A percentile compares a stretch with the other conserved stretches of the same genome.
Conservation (phyloP, 2,888 invertebrate genomes). For the Acrobasis consociella region DNA sequence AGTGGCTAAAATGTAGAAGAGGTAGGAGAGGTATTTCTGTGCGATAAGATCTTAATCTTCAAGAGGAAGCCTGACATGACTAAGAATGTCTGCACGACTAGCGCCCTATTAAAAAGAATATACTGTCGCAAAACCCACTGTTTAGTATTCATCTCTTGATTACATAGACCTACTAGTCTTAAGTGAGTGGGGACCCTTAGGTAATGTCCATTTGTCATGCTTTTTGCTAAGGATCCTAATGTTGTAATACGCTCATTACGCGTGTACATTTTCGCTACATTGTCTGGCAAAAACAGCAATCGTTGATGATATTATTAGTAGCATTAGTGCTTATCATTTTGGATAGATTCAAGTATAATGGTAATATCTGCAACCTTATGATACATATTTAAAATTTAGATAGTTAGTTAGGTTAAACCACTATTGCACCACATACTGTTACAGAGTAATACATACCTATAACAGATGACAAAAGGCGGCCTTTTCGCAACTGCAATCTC, state of each 20-base stretch:
- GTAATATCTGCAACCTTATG: background rate
- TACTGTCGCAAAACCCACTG: too few species aligned
- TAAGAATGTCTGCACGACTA: too few species aligned
- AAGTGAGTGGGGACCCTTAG: slow-evolving; percentile 32
- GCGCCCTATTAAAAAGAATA: too few species aligned
- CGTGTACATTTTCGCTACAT: slow-evolving; percentile 38
- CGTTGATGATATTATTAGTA: background rate
- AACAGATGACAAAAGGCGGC: too few species aligned
- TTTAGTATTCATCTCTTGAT: background rate
- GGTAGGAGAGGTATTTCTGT: too few species aligned
- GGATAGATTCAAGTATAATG: background rate
- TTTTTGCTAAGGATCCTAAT: slow-evolving; percentile 49
- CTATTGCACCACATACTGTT: too few species aligned
- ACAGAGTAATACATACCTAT: too few species aligned
- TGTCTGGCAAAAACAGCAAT: slow-evolving; percentile 30
- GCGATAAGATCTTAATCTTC: too few species aligned
- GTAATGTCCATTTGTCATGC: slow-evolving; percentile 51
- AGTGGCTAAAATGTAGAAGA: too few species aligned
- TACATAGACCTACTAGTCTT: background rate
- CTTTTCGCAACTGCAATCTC: too few species aligned
- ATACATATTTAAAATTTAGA: background rate
- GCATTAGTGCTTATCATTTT: background rate
- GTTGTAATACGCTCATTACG: slow-evolving; percentile 34
- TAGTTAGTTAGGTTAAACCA: too few species aligned
- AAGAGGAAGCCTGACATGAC: too few species aligned